A percentile compares a stretch with the other conserved stretches of the same genome.
These are phyloP conservation scores for Aleadryas rufinucha DNA, from an alignment of 2,113 vertebrate genomes.

Conservation along the genomic window DNA sequence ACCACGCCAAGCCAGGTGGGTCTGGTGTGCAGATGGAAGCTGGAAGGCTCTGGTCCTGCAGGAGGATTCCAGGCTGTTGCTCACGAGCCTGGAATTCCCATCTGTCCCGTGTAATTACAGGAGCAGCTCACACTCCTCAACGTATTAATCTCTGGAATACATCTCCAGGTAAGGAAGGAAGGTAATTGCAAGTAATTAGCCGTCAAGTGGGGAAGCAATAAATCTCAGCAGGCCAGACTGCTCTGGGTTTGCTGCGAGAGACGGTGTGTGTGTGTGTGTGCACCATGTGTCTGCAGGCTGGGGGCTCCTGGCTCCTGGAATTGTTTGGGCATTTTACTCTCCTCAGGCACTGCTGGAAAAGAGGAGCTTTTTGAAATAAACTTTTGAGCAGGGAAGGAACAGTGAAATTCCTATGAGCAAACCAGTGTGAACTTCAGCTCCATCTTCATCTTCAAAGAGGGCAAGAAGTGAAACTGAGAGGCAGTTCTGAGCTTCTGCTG, in stretches of 20 bases:
- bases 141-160: neutral
- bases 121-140: neutral
- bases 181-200: neutral
- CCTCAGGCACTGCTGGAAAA: neutral
- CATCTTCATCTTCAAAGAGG: neutral
- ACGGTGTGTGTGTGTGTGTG: fast-evolving
- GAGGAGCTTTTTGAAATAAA: no score
- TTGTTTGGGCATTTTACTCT: neutral
- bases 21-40: neutral
- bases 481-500: neutral
- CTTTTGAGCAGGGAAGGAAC: neutral
- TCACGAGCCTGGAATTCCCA: neutral
- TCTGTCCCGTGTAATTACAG: neutral
- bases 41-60: neutral
- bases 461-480: neutral
- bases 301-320: neutral
- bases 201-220: neutral
- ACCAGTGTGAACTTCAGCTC: neutral
- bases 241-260: neutral
- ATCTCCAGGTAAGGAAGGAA: neutral
- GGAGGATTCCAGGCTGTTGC: fast-evolving
- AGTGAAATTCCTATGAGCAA: neutral
- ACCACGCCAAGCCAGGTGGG: neutral
- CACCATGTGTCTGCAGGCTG: fast-evolving
- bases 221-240: neutral